These are phyloP conservation scores for Mallotus villosus DNA, from an alignment of 2,797 vertebrate species.

Conservation along the genomic window DNA sequence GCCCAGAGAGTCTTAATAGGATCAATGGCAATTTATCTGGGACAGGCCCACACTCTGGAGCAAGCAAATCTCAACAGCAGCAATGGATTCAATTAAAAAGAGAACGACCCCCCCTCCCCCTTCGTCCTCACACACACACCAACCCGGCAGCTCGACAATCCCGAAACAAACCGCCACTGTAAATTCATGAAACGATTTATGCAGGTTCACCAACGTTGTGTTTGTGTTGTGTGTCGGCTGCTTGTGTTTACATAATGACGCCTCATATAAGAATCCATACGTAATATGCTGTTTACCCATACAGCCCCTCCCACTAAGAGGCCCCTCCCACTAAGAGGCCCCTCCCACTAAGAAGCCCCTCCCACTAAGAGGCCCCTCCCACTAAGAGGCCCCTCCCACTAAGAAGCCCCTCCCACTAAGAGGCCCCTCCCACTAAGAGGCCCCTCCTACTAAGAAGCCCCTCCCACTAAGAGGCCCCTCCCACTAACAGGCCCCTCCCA, in stretches of 20 bases:
- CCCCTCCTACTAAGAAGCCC: no score
- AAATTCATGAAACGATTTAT: constrained; percentile 99
- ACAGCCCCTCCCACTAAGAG: background rate
- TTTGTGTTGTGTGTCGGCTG: constrained; percentile 80
- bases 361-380: no score
- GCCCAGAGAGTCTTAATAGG: constrained; percentile 99
- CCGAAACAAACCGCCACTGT: constrained; percentile 77
- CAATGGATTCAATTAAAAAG: constrained; percentile 99
- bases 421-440: no score
- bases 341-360: no score
- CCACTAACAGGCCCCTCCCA: background rate
- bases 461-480: background rate
- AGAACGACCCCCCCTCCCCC: constrained; percentile 84
- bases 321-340: no score
- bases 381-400: no score
- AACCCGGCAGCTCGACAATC: no score
- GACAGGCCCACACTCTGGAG: constrained; percentile 84
- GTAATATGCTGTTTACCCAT: constrained; percentile 83
- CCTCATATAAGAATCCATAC: constrained; percentile 99
- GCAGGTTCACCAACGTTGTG: constrained; percentile 93
- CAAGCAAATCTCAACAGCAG: constrained; percentile 94
- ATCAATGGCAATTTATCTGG: constrained; percentile 99
- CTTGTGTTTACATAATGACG: constrained; percentile 98
- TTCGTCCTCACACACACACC: no score
- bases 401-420: background rate